Evolutionary conservation across 2,797 vertebrate genomes (phyloP), one percentile per base, ranked within the genome.

Genomic region (Manis pentadactyla): DNA sequence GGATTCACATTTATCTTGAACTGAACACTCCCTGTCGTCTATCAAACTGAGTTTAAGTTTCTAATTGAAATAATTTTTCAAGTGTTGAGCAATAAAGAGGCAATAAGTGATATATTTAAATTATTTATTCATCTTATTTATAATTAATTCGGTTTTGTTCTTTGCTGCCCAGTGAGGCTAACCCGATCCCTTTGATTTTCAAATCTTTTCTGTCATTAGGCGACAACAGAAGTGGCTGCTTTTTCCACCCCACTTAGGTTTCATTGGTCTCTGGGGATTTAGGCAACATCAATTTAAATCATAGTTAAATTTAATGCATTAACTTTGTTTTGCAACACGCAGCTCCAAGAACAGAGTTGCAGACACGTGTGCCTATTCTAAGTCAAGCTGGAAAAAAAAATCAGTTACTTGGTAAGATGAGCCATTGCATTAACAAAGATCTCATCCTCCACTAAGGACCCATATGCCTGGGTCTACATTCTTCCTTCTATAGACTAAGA

Each of bases 31-130:
- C 74, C 98, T 97, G 79, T 98, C 99, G 93, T 98, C 98, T 98
- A 98, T 99, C 97, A 98, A 99, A 98, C 98, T 97, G 96, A 99
- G 98, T 99, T 99, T 98, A 99, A 99, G 98, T 98, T 98, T 98
- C 99, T 99, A 99, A 99, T 99, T 99, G 99, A 99, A 99, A 99
- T 99, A 94, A 99, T 99, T 99, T 99, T 99, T 99, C 99, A 99
- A 98, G 98, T 99, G 98, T 98, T 99, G 99, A 99, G 99, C 98
- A 98, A 98, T 99, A 99, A 99, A 99, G 99, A 98, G 98, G 98
- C 99, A 99, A 99, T 99, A 99, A 99, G 99, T 99, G 99, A 99
- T 99, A 99, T 98, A 98, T 98, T 99, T 99, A 98, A 99, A 99
- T 99, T 99, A 99, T 99, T 99, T 98, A 99, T 99, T 98, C 98